Conservation (phyloP, 2,113 vertebrate species). For the Melanostigma gelatinosum region DNA sequence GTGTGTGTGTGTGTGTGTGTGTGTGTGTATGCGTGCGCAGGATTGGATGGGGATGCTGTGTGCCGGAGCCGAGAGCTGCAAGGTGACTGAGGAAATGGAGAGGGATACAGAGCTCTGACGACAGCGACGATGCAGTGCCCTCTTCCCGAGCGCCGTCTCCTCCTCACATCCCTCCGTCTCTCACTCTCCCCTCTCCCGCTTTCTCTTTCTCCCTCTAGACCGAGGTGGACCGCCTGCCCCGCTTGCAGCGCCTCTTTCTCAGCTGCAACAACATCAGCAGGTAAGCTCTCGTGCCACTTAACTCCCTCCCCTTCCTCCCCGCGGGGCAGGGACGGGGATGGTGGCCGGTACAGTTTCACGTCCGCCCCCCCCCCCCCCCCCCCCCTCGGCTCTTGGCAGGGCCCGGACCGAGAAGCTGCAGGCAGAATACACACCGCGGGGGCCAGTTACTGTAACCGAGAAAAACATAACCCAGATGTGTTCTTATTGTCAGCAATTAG, state of each 20-base stretch:
- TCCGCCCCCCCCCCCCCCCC: conserved; percentile 18
- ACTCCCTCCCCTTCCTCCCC: conserved; percentile 63
- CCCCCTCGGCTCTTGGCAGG: conserved; percentile 38
- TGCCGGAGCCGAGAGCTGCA: conserved; percentile 79
- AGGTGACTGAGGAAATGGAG: conserved; percentile 84
- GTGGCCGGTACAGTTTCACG: conserved; percentile 46
- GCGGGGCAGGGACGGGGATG: conserved; percentile 46
- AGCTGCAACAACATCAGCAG: conserved; percentile 97
- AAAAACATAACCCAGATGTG: conserved; percentile 10
- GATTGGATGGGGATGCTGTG: conserved; percentile 81
- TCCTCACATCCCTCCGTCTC: conserved; percentile 65
- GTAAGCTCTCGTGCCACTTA: conserved; percentile 84
- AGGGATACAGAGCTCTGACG: conserved; percentile 71
- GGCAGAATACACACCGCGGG: conserved; percentile 45
- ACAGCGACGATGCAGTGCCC: conserved; percentile 69
- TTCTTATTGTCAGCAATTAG: conserved; percentile 28
- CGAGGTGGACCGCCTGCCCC: conserved; percentile 94
- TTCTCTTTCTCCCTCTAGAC: conserved; percentile 85
- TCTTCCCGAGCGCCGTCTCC: conserved; percentile 51
- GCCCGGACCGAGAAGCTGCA: conserved; percentile 35
- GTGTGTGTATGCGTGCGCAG: conserved; percentile 76
- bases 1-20: conserved; percentile 62
- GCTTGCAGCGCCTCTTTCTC: conserved; percentile 95
- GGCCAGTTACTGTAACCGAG: conserved; percentile 42
- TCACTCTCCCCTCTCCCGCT: conserved; percentile 70